A percentile compares a stretch with the other conserved stretches of the same genome.
Conservation (phyloP, 1,140 invertebrate species). For the Pseudomyrmex dendroicus region DNA sequence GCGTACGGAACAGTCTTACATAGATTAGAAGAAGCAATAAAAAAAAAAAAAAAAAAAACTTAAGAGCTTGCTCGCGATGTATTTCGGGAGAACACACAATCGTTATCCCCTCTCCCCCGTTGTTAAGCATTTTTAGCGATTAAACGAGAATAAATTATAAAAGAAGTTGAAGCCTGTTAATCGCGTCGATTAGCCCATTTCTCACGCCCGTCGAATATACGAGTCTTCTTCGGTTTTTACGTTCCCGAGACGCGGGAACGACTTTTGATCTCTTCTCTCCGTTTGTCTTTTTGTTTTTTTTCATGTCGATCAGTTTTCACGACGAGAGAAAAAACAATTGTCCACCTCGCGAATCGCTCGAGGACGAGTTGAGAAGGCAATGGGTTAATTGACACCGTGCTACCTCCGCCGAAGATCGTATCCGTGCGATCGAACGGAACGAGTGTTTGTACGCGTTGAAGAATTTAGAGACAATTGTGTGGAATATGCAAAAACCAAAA, state of each 20-base stretch:
- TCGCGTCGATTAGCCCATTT: slow-evolving; percentile 64
- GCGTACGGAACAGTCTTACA: slow-evolving; percentile 46
- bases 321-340: background rate
- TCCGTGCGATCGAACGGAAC: slow-evolving; percentile 37
- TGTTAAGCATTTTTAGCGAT: slow-evolving; percentile 81
- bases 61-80: slow-evolving; percentile 80
- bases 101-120: slow-evolving; percentile 70
- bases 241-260: background rate
- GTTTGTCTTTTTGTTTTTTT: background rate
- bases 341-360: background rate
- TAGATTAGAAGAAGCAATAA: slow-evolving; percentile 82
- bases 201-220: slow-evolving; percentile 14
- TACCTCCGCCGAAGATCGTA: slow-evolving; percentile 51
- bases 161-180: slow-evolving; percentile 63
- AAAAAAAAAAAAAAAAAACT: slow-evolving; percentile 21
- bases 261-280: background rate
- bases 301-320: slow-evolving; percentile 10
- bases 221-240: background rate
- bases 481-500: background rate
- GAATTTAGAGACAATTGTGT: slow-evolving; percentile 24
- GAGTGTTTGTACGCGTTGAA: slow-evolving; percentile 41
- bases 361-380: slow-evolving; percentile 37
- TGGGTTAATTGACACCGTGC: slow-evolving; percentile 65
- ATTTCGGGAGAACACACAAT: slow-evolving; percentile 66
- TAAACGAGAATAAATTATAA: slow-evolving; percentile 52